Evolutionary conservation across 2,113 vertebrate genomes (phyloP), one percentile per base, ranked within the genome.

Genomic region (Periophthalmodon schlosseri): DNA sequence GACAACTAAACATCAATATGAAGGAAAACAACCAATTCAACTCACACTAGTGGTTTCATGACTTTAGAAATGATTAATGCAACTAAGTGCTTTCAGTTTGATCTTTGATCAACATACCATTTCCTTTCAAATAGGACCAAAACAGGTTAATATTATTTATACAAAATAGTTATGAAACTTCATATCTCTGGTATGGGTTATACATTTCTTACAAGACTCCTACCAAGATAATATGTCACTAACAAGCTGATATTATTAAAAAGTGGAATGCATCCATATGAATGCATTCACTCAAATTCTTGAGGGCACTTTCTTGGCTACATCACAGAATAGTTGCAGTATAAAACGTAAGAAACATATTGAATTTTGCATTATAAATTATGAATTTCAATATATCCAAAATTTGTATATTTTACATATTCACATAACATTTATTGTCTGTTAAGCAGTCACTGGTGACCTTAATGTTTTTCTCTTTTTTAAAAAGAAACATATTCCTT

Each of bases 401-500:
- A 89, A 86, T 91, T 86, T 69, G 61, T 47, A 66, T 75, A 34
- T 89, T 84, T 86, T 89, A 93, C 86, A 91, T 91, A 87, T 91
- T 33, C 69, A 93, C 91, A 93, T 85, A 24, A 88, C 77, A 90
- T 9, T 80, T 44, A 15, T 70, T 33, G 60, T 63, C 60, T 13
- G 3, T 69, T 71, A 21, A 21, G 34, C 14, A 2, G 68, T 69
- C 46, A 57, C 65, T 10, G 69, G 49, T 24, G 68, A 72, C 76
- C 66, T 69, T 34, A 33, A 33, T 4, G 1, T 60, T 44, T 57
- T 46, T 49, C 93, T 84, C 57, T 44, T 57, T 49, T 52, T 94
- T 84, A 98, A 90, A 96, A 95, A 6, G 95, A 96, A 85, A 99
- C 94, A 11, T 98, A 99, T 85, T 99, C 98, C 93, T 98, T 98